phyloP scores from a whole-genome alignment of 2,888 invertebrate species.

The Diplolepis rosae region DNA sequence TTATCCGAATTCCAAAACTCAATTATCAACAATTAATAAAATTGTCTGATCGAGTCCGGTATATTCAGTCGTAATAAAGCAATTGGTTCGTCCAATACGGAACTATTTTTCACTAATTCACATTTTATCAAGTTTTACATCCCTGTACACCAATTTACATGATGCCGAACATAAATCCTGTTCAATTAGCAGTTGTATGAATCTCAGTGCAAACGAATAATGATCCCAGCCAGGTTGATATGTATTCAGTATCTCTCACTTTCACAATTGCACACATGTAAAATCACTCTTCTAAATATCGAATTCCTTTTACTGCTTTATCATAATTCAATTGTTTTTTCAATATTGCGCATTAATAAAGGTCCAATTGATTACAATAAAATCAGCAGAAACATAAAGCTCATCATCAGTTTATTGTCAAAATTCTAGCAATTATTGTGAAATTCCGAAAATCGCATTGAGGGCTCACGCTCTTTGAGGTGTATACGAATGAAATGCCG shows the following conservation, averaged over 20 bases:
- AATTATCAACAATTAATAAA: neutral
- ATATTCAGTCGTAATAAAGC: too few relatives aligned
- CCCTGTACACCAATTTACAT: neutral
- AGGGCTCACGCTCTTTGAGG: slow-evolving; percentile 2
- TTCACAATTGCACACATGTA: neutral
- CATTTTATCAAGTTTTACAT: neutral
- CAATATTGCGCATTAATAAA: slow-evolving; percentile 3
- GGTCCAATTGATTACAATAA: slow-evolving; percentile 19
- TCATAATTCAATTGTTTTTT: neutral
- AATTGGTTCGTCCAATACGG: neutral
- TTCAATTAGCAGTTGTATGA: slow-evolving; percentile 59
- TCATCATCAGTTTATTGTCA: slow-evolving; percentile 22
- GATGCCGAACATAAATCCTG: slow-evolving; percentile 49
- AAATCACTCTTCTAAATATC: neutral
- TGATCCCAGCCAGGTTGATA: slow-evolving; percentile 27
- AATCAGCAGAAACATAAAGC: slow-evolving; percentile 8
- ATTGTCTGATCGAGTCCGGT: neutral
- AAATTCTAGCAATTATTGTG: slow-evolving; percentile 13
- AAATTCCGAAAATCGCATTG: slow-evolving; percentile 19
- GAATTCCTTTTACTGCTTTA: neutral
- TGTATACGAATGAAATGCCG: neutral
- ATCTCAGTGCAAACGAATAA: slow-evolving; percentile 54
- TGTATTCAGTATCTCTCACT: neutral
- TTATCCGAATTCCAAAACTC: neutral
- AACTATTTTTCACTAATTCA: neutral